phyloP scores from a whole-genome alignment of 2,797 vertebrate genomes.

The Momotus momota region DNA sequence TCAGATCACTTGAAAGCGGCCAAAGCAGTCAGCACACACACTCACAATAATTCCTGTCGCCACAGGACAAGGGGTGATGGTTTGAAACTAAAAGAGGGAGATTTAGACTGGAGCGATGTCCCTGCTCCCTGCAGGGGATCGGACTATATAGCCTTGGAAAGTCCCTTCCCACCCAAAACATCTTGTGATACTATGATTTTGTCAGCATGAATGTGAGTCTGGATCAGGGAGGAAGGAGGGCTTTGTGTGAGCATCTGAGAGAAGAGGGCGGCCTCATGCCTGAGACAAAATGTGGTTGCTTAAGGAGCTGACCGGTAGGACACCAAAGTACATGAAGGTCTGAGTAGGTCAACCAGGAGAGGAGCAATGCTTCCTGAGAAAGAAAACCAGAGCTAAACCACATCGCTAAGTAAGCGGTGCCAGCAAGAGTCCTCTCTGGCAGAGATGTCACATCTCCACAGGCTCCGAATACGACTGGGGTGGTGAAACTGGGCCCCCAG shows the following conservation, averaged over 20 bases:
- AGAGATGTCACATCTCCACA: neutral
- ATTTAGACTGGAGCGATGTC: neutral
- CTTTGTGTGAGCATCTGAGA: neutral
- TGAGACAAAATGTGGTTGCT: neutral
- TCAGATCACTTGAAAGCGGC: neutral
- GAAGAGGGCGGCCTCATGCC: fast-evolving
- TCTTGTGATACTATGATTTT: neutral
- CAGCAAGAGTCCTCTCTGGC: neutral
- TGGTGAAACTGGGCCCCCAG: neutral
- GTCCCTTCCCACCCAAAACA: too few relatives aligned
- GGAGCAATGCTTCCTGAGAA: neutral
- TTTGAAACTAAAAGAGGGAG: too few relatives aligned
- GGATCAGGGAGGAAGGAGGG: neutral
- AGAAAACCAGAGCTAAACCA: neutral
- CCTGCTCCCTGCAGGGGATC: neutral
- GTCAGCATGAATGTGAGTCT: neutral
- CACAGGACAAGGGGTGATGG: too few relatives aligned
- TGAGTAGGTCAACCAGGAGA: neutral
- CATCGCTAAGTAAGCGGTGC: neutral
- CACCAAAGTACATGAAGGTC: fast-evolving
- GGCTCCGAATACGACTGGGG: neutral
- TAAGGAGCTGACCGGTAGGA: neutral
- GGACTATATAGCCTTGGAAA: neutral
- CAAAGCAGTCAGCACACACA: neutral
- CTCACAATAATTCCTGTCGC: neutral